Evolutionary conservation across 1,140 invertebrate genomes (phyloP).

Genomic region (Scylla paramamosain): DNA sequence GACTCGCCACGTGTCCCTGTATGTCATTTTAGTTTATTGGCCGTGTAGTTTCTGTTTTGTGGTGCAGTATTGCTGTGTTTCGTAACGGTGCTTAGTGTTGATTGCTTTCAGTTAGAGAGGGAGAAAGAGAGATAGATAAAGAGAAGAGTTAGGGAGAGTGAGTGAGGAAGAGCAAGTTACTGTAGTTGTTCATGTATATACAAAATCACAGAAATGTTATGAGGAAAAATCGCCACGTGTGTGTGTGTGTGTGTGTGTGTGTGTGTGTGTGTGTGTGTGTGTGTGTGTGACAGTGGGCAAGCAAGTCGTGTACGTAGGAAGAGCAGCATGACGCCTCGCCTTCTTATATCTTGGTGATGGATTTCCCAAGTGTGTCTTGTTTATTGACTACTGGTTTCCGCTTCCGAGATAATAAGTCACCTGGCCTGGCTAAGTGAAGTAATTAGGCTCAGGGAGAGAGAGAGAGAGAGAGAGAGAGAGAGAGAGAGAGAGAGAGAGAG

Average conservation of each 20-base stretch:
- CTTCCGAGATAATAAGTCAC: background rate
- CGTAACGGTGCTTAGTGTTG: too few species aligned
- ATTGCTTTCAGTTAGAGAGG: background rate
- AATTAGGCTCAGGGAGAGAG: background rate
- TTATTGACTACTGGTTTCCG: constrained; percentile 3
- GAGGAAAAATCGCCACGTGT: background rate
- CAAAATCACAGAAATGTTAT: background rate
- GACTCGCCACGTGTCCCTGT: too few species aligned
- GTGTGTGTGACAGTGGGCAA: background rate
- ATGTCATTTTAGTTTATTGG: too few species aligned
- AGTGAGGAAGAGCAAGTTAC: background rate
- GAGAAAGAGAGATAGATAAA: background rate
- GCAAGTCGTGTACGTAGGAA: too few species aligned
- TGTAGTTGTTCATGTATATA: background rate
- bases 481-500: constrained; percentile 47
- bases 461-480: constrained; percentile 39
- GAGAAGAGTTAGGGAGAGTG: background rate
- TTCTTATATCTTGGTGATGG: background rate
- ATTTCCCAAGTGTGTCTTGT: background rate
- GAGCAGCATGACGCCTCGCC: background rate
- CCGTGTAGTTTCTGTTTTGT: too few species aligned
- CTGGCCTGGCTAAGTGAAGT: background rate
- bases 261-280: background rate
- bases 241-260: background rate
- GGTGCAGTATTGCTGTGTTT: too few species aligned